These are phyloP conservation scores for Lampropteryx suffumata DNA, from an alignment of 2,888 invertebrate species.

Conservation along the genomic window DNA sequence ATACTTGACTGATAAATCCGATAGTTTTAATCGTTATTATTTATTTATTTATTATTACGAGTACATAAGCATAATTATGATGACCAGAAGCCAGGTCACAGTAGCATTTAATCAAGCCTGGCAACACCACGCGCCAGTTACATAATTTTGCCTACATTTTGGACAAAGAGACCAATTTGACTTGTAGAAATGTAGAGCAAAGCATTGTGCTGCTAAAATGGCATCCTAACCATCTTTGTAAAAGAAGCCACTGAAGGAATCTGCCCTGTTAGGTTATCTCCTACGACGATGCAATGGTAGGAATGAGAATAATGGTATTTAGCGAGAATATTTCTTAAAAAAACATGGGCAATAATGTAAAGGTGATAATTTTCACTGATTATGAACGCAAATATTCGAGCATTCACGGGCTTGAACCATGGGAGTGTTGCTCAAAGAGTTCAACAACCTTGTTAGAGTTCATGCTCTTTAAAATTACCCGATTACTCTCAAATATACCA, in stretches of 20 bases:
- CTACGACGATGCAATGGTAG: conserved; percentile 36
- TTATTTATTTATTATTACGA: too few species aligned
- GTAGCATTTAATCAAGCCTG: conserved; percentile 1
- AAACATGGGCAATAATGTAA: conserved; percentile 49
- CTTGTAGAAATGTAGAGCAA: conserved; percentile 47
- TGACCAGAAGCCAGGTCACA: conserved; percentile 21
- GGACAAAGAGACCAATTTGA: conserved; percentile 43
- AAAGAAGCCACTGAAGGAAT: conserved; percentile 31
- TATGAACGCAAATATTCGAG: conserved; percentile 62
- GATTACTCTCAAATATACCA: conserved; percentile 16
- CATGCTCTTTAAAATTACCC: conserved; percentile 30
- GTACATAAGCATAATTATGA: too few species aligned
- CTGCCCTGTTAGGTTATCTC: conserved; percentile 58
- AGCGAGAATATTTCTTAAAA: conserved; percentile 52
- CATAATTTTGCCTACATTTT: conserved; percentile 12
- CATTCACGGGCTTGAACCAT: conserved; percentile 36
- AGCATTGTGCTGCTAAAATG: neutral
- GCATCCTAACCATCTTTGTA: conserved; percentile 58
- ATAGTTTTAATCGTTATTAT: conserved; percentile 13
- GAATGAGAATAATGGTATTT: conserved; percentile 55
- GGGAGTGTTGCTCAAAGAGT: conserved; percentile 50
- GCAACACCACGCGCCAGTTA: conserved; percentile 16
- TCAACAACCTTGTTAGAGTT: conserved; percentile 63
- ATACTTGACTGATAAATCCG: conserved; percentile 15
- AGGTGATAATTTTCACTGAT: conserved; percentile 73